Conservation (phyloP, 2,888 invertebrate genomes). For the Eupithecia tripunctaria region DNA sequence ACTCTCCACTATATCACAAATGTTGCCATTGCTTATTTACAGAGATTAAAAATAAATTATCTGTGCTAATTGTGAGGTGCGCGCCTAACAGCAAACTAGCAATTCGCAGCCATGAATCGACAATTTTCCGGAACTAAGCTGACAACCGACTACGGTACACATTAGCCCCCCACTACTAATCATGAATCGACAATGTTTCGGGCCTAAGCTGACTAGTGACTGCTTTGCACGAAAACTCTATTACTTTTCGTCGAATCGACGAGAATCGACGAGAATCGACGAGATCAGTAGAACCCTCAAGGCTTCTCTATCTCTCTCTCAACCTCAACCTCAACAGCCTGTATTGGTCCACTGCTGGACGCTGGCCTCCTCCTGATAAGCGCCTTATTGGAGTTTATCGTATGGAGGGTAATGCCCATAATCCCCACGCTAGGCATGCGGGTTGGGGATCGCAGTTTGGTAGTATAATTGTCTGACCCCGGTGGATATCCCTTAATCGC, state of each 20-base stretch:
- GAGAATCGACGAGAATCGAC: neutral
- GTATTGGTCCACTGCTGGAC: too few species aligned
- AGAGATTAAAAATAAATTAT: conserved; percentile 18
- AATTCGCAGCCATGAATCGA: conserved; percentile 8
- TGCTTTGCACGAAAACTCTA: neutral
- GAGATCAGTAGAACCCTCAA: neutral
- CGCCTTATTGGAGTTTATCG: too few species aligned
- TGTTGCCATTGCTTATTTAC: neutral
- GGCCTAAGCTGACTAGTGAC: neutral
- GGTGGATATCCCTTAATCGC: too few species aligned
- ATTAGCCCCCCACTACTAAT: neutral
- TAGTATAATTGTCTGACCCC: too few species aligned
- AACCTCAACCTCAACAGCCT: too few species aligned
- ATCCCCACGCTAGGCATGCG: too few species aligned
- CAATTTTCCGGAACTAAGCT: conserved; percentile 10
- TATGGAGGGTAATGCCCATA: too few species aligned
- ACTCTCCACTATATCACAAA: neutral
- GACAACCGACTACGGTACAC: neutral
- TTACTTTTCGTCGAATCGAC: neutral
- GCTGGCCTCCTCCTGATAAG: too few species aligned
- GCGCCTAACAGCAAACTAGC: conserved; percentile 1
- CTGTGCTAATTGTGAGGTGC: conserved; percentile 8
- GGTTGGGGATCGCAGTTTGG: too few species aligned
- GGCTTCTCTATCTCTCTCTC: neutral
- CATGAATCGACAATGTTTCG: conserved; percentile 1